Evolutionary conservation across 2,888 invertebrate species (phyloP), one percentile per base, ranked within the genome.

Genomic region (Colostygia pectinataria): DNA sequence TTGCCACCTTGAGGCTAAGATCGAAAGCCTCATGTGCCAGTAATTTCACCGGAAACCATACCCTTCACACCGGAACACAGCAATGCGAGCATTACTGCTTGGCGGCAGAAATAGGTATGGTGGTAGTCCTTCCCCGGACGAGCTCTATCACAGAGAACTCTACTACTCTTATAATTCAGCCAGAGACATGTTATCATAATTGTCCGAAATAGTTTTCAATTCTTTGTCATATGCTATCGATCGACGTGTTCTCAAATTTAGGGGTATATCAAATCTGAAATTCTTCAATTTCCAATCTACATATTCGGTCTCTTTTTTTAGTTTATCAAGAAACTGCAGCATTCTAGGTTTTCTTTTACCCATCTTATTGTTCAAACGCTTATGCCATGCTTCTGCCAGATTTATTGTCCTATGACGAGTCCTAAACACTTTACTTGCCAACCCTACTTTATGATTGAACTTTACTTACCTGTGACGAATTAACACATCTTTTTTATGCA

Each of bases 301-400:
- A 28, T 34, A 10, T 10, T 43, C 18, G 18, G 34, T 34, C 15
- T 27, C 34, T 4, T 34, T 34, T 18, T 27, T 43, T 6, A 43
- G 27, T 10, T 15, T 43, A 15, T 27, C 34, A 8, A 34, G 36
- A 29, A 44, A 44, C 14, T 36, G 34, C 15, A 44, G 34, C 36
- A 44, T 28, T 36, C 13, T 36, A 27, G 43, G 27, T 44, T 44
- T 43, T 43, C 27, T 42, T 20, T 41, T 29, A 4, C 32, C 8
- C 32, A 42, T 33, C 13, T 32, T 43, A 43, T 43, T 43, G 43
- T 34, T 43, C n/a, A 43, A 34, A 15, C 43, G 43, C 34, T 43
- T 44, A 29, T 36, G 43, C 43, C 43, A 44, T 36, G 43, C 43
- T 44, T 44, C 36, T 15, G 15, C 15, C 15, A 15, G 15, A 15